Conservation (phyloP, 2,888 invertebrate species). For the Cephus pygmeus region DNA sequence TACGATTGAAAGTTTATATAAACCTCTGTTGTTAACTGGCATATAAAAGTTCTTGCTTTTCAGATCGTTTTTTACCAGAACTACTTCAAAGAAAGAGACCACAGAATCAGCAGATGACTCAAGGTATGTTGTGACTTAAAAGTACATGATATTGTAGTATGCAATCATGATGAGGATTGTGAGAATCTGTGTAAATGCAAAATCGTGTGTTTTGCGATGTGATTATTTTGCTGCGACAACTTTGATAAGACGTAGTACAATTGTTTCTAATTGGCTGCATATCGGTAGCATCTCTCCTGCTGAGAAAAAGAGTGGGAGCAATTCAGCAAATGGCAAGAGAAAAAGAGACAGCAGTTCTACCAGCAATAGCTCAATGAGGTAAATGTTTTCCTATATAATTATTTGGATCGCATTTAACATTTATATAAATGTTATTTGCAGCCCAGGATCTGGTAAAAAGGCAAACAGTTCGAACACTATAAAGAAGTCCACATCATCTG, state of each 20-base stretch:
- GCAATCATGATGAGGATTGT: conserved; percentile 35
- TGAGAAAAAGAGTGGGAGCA: conserved; percentile 28
- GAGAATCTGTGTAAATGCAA: conserved; percentile 16
- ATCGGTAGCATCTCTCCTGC: conserved; percentile 32
- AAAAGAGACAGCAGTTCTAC: conserved; percentile 38
- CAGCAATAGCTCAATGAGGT: conserved; percentile 35
- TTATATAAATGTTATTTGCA: conserved; percentile 7
- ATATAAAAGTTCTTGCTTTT: conserved; percentile 24
- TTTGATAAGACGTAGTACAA: conserved; percentile 19
- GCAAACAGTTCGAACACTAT: background rate
- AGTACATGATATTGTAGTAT: conserved; percentile 7
- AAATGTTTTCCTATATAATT: conserved; percentile 14
- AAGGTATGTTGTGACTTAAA: conserved; percentile 44
- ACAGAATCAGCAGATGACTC: conserved; percentile 28
- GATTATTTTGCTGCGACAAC: conserved; percentile 13
- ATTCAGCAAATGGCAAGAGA: conserved; percentile 37
- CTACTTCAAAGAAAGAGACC: conserved; percentile 40
- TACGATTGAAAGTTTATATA: background rate
- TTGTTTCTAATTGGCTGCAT: conserved; percentile 41
- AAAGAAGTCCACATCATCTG: background rate
- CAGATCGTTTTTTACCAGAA: conserved; percentile 66
- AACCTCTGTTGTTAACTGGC: background rate
- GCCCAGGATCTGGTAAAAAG: conserved; percentile 37
- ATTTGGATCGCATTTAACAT: conserved; percentile 3
- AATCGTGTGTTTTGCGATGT: conserved; percentile 14